A percentile compares a stretch with the other conserved stretches of the same genome.
Conservation (phyloP, 53 echinoderm and acorn worm genomes). For the Henricia sp. region DNA sequence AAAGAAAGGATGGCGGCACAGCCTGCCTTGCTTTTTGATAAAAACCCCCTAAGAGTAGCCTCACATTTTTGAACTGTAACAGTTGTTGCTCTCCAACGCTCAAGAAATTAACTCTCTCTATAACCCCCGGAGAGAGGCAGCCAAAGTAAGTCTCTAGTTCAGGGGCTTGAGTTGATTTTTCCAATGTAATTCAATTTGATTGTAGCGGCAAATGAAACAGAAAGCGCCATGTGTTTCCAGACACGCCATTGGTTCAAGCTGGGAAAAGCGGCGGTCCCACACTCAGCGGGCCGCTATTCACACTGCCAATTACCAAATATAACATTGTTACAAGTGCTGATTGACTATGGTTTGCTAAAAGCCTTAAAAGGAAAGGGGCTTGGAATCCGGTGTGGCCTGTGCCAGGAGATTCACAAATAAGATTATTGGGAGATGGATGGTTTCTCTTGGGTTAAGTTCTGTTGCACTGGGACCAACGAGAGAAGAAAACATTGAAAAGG, state of each 20-base stretch:
- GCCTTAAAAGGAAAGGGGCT: conserved; percentile 12
- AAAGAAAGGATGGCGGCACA: conserved; percentile 37
- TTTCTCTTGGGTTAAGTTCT: no score
- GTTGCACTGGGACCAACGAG: no score
- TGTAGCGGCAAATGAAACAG: conserved; percentile 56
- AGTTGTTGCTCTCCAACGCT: conserved; percentile 55
- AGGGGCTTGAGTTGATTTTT: conserved; percentile 56
- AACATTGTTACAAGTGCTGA: conserved; percentile 46
- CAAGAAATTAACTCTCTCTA: conserved; percentile 32
- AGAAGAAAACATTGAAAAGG: no score
- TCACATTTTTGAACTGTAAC: conserved; percentile 65
- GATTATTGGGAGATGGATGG: not conserved
- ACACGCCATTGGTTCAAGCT: conserved; percentile 46
- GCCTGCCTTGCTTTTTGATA: conserved; percentile 43
- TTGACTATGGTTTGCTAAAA: not conserved
- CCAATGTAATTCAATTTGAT: conserved; percentile 57
- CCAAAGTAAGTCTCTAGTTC: conserved; percentile 15
- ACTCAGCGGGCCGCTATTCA: conserved; percentile 27
- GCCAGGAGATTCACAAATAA: not conserved
- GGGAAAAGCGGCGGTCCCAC: conserved; percentile 49
- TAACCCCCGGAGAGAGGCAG: conserved; percentile 42
- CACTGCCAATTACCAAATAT: conserved; percentile 59
- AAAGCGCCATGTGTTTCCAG: conserved; percentile 43
- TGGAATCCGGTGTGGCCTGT: not conserved
- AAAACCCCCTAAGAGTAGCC: conserved; percentile 50